phyloP scores from a whole-genome alignment of 2,797 vertebrate genomes.

The Pangasius sanitwongsei region DNA sequence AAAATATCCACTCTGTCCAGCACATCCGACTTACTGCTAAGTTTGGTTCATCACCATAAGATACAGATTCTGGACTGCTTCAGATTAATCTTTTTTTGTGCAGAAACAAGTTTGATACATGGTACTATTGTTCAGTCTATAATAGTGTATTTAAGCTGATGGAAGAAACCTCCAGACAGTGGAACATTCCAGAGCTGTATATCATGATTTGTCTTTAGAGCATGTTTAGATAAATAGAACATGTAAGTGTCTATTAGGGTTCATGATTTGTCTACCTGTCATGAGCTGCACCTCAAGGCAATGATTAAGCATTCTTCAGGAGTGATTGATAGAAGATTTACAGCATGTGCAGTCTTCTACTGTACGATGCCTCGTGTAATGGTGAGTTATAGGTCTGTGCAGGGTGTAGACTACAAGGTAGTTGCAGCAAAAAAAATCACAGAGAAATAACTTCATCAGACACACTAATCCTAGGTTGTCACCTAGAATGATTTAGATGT shows the following conservation, averaged over 20 bases:
- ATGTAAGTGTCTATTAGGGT: slow-evolving; percentile 47
- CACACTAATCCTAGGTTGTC: slow-evolving; percentile 50
- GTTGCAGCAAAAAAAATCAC: slow-evolving; percentile 10
- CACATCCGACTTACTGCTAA: too few species aligned
- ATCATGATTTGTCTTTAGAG: slow-evolving; percentile 40
- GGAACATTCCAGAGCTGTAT: slow-evolving; percentile 52
- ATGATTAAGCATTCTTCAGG: slow-evolving; percentile 48
- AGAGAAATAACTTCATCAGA: slow-evolving; percentile 40
- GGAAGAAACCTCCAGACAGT: slow-evolving; percentile 34
- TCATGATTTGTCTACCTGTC: slow-evolving; percentile 45
- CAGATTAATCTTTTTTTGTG: neutral
- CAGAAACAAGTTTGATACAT: neutral
- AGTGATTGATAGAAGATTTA: slow-evolving; percentile 42
- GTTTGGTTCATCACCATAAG: neutral
- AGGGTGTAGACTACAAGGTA: neutral
- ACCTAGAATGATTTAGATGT: slow-evolving; percentile 32
- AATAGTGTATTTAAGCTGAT: neutral
- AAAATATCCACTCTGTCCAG: neutral
- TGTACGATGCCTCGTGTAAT: neutral
- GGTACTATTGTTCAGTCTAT: neutral
- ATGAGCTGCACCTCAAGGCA: slow-evolving; percentile 39
- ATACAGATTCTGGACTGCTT: neutral
- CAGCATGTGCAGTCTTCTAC: slow-evolving; percentile 27
- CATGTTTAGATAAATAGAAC: slow-evolving; percentile 33
- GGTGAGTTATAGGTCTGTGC: slow-evolving; percentile 1